Conservation (phyloP, 2,888 invertebrate genomes). For the Sphaeridia pumilis region DNA sequence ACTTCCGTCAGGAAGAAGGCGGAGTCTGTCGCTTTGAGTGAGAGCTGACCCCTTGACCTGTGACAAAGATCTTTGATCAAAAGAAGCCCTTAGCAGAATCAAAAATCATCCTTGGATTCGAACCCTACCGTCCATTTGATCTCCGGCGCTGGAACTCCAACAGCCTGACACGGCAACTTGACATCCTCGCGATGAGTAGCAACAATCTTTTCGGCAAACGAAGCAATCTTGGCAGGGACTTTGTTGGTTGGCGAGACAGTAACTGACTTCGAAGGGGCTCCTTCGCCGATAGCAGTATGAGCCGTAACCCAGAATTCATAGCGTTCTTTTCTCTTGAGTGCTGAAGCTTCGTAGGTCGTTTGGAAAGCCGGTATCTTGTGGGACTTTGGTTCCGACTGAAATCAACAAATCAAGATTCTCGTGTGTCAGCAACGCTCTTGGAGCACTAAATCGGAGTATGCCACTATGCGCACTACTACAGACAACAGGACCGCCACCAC, state of each 20-base stretch:
- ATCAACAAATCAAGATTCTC: background rate
- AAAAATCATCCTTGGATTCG: background rate
- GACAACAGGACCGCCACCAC: too few relatives aligned
- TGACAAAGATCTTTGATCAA: background rate
- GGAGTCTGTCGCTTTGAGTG: constrained; percentile 66
- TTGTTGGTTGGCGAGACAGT: constrained; percentile 62
- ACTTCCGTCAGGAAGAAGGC: constrained; percentile 78
- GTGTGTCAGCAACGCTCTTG: background rate
- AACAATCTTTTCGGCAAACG: constrained; percentile 85
- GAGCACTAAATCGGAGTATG: constrained; percentile 1
- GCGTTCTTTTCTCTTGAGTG: constrained; percentile 64
- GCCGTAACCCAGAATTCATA: constrained; percentile 94
- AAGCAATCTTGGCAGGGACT: constrained; percentile 90
- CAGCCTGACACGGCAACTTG: constrained; percentile 78
- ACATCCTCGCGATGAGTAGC: constrained; percentile 86
- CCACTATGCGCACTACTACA: too few relatives aligned
- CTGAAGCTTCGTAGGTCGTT: constrained; percentile 75
- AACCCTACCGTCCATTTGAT: constrained; percentile 66
- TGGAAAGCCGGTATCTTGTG: constrained; percentile 60
- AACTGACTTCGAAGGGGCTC: constrained; percentile 76
- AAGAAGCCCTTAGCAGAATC: background rate
- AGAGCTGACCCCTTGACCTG: constrained; percentile 64
- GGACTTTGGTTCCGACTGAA: constrained; percentile 37
- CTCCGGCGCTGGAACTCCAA: constrained; percentile 80
- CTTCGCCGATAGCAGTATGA: constrained; percentile 86